Percentiles rank a stretch among this genome's conserved stretches.
Conservation (phyloP, 2,797 vertebrate genomes). For the Erpetoichthys calabaricus region DNA sequence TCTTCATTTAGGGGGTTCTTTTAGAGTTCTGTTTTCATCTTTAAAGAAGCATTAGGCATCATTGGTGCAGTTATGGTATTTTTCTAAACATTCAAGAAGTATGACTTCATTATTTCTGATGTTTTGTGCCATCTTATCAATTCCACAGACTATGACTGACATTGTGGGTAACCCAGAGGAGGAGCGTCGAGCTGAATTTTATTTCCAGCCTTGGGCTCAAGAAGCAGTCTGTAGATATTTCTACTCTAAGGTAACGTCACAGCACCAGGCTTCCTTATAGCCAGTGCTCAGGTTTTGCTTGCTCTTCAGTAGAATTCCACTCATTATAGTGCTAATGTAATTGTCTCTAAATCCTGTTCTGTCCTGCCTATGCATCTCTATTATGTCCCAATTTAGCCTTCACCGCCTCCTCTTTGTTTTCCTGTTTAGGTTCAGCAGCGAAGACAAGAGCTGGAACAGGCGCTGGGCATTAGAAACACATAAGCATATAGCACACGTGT, state of each 20-base stretch:
- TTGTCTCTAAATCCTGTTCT: neutral
- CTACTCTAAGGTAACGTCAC: slow-evolving; percentile 78
- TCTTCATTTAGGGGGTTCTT: too few relatives aligned
- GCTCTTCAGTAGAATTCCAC: too few relatives aligned
- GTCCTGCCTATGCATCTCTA: neutral
- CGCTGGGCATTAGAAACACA: slow-evolving; percentile 94
- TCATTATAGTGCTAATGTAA: neutral
- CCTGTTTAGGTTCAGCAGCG: slow-evolving; percentile 82
- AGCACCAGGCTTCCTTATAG: neutral
- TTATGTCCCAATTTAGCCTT: neutral
- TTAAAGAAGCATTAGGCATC: too few relatives aligned
- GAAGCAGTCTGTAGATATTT: slow-evolving; percentile 96
- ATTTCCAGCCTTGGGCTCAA: slow-evolving; percentile 97
- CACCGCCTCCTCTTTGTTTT: slow-evolving; percentile 5
- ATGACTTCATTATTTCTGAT: too few relatives aligned
- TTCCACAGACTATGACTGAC: slow-evolving; percentile 84
- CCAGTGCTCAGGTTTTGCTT: neutral
- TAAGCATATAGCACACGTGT: slow-evolving; percentile 32
- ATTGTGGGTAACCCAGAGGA: slow-evolving; percentile 95
- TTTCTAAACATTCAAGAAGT: too few relatives aligned
- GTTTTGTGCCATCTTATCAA: slow-evolving; percentile 1
- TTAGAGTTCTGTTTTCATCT: too few relatives aligned
- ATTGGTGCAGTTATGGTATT: too few relatives aligned
- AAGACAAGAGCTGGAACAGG: slow-evolving; percentile 92
- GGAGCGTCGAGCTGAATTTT: slow-evolving; percentile 91